Base-by-base conservation (phyloP, 2,797 vertebrate species). In the Anisognathus igniventris region DNA sequence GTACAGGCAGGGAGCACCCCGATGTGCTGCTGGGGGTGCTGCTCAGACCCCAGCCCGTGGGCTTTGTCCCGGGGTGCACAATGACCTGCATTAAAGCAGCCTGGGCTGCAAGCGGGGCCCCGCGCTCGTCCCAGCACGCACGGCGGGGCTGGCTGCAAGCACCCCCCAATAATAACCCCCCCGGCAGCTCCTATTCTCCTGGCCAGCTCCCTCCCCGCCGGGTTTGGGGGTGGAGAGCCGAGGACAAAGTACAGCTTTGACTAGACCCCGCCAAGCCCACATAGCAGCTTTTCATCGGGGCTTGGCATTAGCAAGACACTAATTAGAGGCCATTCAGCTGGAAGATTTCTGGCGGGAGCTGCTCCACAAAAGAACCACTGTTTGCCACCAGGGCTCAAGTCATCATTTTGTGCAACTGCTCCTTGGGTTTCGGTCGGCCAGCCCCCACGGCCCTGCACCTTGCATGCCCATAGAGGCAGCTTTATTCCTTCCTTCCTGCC, bases 241-340 rank as follows among this genome's bases (percentile, higher is more conserved):
- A 93, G 89, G 95, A 97, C 96, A 97, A 97, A 97, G 97, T 96
- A 88, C 73, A 95, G 95, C 96, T 96, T 96, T 97, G 95, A 96
- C 86, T 77, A 88, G 77, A 85, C 92, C 73, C 88, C 65, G 83
- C 77, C 92, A 95, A 95, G 91, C 95, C 95, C 97, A 95, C 97
- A 96, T 92, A 93, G 86, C 92, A 84, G 95, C 95, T 97, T 98
- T 97, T 98, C 97, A 97, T 96, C 93, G 66, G 88, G 77, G 70
- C 94, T 97, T 96, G 88, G 96, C 95, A 96, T 96, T 93, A 93
- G 95, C 95, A 94, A 93, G 93, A 95, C 88, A 88, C 95, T 96
- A 97, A 98, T 98, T 97, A 97, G 95, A 95, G 96, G 94, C 97
- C 94, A 97, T 97, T 98, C 96, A 97, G 88, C 97, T 95, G 96